Evolutionary conservation across 2,888 invertebrate genomes (phyloP), one percentile per base, ranked within the genome.

Genomic region (Papilio protenor): DNA sequence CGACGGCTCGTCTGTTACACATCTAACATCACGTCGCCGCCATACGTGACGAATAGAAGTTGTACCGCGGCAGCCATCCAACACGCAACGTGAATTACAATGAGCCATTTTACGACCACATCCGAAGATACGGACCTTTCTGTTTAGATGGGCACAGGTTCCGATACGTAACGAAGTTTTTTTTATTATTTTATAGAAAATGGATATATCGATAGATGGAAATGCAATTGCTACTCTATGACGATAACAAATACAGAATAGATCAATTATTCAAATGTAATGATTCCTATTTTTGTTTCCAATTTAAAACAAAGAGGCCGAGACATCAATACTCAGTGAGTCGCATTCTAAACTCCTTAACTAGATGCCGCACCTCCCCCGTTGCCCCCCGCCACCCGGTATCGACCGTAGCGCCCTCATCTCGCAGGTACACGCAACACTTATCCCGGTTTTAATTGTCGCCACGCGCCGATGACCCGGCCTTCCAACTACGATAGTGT

Each of bases 381-480:
- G 84, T 84, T 84, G 85, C 85, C 84, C 82, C 84, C 87, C 82
- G 85, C 89, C 84, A 78, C 82, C 91, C 87, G 86, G 86, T 94
- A 94, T 94, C 94, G 94, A 94, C 93, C 93, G 93, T 88, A 86
- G 90, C 92, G 91, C 90, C 90, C 92, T 93, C 93, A 93, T 94
- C 93, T 91, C 93, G 87, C 93, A 93, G 93, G 94, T 93, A 93
- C 88, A 93, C 92, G 91, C 92, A 93, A 93, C 92, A 93, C 93
- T 94, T 93, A 93, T 94, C 94, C 93, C 91, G 89, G 91, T 92
- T 93, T 93, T 94, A 94, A 94, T 94, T 94, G 94, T 93, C 93
- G 92, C 92, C 91, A 93, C 91, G 92, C 93, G 89, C 91, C 90
- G 92, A 91, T 92, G 92, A 93, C 92, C 92, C 90, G 84, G 84